phyloP scores from a whole-genome alignment of 2,797 vertebrate genomes.

The Rhinatrema bivittatum region DNA sequence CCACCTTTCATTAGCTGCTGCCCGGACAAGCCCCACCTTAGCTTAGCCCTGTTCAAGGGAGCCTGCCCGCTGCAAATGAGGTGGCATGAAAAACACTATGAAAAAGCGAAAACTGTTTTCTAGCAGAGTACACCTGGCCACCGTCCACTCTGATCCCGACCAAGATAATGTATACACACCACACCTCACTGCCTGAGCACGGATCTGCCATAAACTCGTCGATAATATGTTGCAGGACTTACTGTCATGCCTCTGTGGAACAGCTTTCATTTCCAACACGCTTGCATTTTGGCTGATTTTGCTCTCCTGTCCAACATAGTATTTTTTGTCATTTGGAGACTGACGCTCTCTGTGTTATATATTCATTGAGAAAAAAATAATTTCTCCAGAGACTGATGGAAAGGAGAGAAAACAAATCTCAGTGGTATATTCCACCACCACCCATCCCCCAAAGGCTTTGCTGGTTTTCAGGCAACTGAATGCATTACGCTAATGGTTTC shows the following conservation, averaged over 20 bases:
- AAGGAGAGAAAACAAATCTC: constrained; percentile 19
- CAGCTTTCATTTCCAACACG: constrained; percentile 8
- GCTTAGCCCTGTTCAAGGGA: no score
- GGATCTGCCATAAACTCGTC: constrained; percentile 26
- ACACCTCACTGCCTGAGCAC: not conserved
- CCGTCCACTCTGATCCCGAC: constrained; percentile 22
- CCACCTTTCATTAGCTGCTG: no score
- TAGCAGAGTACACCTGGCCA: constrained; percentile 14
- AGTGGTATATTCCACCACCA: not conserved
- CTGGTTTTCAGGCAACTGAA: constrained; percentile 23
- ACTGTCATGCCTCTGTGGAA: constrained; percentile 13
- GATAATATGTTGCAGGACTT: constrained; percentile 25
- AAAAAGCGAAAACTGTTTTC: no score
- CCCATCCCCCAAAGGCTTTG: constrained; percentile 8
- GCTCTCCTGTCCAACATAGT: constrained; percentile 10
- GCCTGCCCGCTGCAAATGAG: no score
- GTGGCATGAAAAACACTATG: no score
- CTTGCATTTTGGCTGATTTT: constrained; percentile 10
- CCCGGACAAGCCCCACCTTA: no score
- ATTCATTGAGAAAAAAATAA: constrained; percentile 19
- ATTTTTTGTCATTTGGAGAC: constrained; percentile 14
- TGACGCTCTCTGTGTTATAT: not conserved
- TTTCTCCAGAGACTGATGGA: constrained; percentile 14
- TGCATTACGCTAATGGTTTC: constrained; percentile 19
- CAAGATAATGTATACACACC: constrained; percentile 25